phyloP scores from a whole-genome alignment of 2,888 invertebrate species.

The Drosophila prostipennis region DNA sequence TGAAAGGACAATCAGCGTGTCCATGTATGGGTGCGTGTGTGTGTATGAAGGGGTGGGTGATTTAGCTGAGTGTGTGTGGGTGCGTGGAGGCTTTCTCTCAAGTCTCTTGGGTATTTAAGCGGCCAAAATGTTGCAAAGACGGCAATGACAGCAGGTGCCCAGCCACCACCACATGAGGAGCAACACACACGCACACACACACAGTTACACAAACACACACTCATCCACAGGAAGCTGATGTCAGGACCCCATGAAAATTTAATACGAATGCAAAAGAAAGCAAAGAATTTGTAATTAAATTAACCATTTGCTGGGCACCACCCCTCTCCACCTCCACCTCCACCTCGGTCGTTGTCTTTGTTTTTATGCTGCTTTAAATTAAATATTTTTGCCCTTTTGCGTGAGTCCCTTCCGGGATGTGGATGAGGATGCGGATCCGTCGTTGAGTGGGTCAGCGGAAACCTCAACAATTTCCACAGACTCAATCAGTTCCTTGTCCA shows the following conservation, averaged over 20 bases:
- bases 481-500: conserved; percentile 63
- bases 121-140: conserved; percentile 58
- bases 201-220: background rate
- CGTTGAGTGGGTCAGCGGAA: conserved; percentile 50
- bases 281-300: conserved; percentile 78
- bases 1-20: conserved; percentile 64
- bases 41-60: conserved; percentile 14
- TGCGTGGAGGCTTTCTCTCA: conserved; percentile 18
- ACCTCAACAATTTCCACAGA: conserved; percentile 57
- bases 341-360: conserved; percentile 1
- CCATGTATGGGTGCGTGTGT: conserved; percentile 9
- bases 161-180: conserved; percentile 12
- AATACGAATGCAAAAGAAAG: conserved; percentile 67
- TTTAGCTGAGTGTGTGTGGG: conserved; percentile 11
- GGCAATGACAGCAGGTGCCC: conserved; percentile 73
- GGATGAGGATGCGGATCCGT: conserved; percentile 7
- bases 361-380: conserved; percentile 35
- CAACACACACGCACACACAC: background rate
- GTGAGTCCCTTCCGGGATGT: conserved; percentile 27
- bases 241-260: conserved; percentile 62
- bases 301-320: conserved; percentile 59
- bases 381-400: conserved; percentile 41
- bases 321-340: background rate
- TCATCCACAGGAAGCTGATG: conserved; percentile 2
- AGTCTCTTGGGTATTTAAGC: conserved; percentile 71